Conservation (phyloP, 2,888 invertebrate genomes). For the Geotrupes spiniger region DNA sequence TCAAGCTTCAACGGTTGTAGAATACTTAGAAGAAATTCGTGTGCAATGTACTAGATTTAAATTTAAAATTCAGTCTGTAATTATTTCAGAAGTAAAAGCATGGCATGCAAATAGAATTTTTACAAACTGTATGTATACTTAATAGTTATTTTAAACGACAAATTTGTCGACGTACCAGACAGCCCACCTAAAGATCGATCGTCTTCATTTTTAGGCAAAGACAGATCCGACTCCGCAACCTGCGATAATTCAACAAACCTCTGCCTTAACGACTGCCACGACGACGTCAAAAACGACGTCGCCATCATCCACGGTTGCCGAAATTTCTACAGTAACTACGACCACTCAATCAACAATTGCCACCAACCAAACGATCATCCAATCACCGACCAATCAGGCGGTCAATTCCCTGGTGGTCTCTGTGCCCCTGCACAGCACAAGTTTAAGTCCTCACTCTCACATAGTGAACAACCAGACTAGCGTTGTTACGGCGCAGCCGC, state of each 20-base stretch:
- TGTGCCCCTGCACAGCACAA: constrained; percentile 58
- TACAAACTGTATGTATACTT: neutral
- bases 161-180: too few relatives aligned
- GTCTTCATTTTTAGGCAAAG: constrained; percentile 24
- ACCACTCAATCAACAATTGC: constrained; percentile 26
- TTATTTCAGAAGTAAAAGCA: neutral
- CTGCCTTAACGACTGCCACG: constrained; percentile 17
- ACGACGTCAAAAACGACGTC: constrained; percentile 22
- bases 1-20: too few relatives aligned
- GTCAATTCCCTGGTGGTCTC: constrained; percentile 57
- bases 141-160: neutral
- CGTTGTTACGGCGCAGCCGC: constrained; percentile 32
- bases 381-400: constrained; percentile 21
- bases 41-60: too few relatives aligned
- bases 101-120: neutral
- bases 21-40: too few relatives aligned
- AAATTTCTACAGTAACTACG: constrained; percentile 20
- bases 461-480: constrained; percentile 41
- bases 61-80: neutral
- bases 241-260: constrained; percentile 15
- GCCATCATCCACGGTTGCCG: constrained; percentile 16
- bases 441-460: constrained; percentile 45
- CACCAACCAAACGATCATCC: constrained; percentile 25
- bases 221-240: constrained; percentile 22
- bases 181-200: too few relatives aligned